Evolutionary conservation across 2,113 vertebrate species (phyloP).

Genomic region (Platichthys stellatus): DNA sequence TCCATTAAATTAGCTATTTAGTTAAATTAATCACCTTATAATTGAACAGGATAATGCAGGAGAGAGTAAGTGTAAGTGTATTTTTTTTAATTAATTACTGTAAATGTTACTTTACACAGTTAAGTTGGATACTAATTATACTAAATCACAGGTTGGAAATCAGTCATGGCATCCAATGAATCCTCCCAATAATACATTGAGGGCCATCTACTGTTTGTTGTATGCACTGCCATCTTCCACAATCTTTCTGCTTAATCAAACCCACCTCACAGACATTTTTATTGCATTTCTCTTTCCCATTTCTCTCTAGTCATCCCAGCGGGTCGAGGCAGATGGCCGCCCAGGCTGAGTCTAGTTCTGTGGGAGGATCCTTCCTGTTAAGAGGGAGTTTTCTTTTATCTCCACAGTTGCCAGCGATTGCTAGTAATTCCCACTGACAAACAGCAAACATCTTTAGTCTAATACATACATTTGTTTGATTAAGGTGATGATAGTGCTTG

Average conservation of each 20-base stretch:
- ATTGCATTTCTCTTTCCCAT: neutral
- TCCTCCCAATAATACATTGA: neutral
- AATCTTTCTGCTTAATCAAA: neutral
- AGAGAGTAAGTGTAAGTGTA: no score
- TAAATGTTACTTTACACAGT: constrained; percentile 5
- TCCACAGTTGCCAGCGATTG: no score
- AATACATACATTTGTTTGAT: neutral
- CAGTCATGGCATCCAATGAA: neutral
- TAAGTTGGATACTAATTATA: neutral
- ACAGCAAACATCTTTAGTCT: no score
- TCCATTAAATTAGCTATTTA: no score
- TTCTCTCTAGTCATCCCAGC: no score
- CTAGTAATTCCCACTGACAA: no score
- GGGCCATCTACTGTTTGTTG: neutral
- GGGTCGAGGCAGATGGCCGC: no score
- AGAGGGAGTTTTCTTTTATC: no score
- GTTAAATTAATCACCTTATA: no score
- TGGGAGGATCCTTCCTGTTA: no score
- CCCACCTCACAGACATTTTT: neutral
- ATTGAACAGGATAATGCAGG: no score
- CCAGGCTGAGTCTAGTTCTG: no score
- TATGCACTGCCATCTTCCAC: neutral
- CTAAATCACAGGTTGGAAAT: neutral
- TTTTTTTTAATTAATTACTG: neutral
- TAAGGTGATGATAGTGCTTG: neutral